These are phyloP conservation scores for Contarinia nasturtii DNA, from an alignment of 1,140 invertebrate genomes.

Conservation along the genomic window DNA sequence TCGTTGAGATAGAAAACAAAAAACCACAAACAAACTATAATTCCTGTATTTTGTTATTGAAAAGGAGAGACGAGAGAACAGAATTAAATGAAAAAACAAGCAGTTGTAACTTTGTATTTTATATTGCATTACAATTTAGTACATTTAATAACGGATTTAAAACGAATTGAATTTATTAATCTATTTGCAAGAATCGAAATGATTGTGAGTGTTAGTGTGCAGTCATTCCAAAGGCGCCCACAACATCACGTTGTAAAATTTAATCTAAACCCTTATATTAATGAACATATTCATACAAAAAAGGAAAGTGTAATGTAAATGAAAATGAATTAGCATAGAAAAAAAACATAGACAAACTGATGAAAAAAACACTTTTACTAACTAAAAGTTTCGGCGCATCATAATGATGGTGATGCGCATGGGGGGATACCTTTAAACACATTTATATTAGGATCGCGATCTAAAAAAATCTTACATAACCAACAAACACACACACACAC, in stretches of 20 bases:
- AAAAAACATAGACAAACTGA: neutral
- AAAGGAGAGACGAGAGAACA: neutral
- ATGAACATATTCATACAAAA: neutral
- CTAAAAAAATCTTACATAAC: neutral
- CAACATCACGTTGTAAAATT: too few relatives aligned
- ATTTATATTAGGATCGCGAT: neutral
- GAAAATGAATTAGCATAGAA: too few relatives aligned
- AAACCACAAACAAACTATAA: neutral
- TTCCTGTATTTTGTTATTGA: neutral
- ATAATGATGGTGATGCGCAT: too few relatives aligned
- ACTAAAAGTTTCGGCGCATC: neutral
- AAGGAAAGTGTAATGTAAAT: neutral
- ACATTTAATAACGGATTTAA: neutral
- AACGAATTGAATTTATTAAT: neutral
- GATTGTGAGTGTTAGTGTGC: neutral
- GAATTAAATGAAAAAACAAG: too few relatives aligned
- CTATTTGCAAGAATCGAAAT: neutral
- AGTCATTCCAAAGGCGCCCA: neutral
- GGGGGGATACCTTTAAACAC: too few relatives aligned
- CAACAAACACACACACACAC: too few relatives aligned
- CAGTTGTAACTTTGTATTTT: neutral
- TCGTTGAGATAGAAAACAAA: neutral
- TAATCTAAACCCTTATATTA: neutral
- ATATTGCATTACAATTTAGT: neutral
- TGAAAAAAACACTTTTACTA: neutral